Evolutionary conservation across 2,113 vertebrate species (phyloP), one percentile per base, ranked within the genome.

Genomic region (Macquaria australasica): DNA sequence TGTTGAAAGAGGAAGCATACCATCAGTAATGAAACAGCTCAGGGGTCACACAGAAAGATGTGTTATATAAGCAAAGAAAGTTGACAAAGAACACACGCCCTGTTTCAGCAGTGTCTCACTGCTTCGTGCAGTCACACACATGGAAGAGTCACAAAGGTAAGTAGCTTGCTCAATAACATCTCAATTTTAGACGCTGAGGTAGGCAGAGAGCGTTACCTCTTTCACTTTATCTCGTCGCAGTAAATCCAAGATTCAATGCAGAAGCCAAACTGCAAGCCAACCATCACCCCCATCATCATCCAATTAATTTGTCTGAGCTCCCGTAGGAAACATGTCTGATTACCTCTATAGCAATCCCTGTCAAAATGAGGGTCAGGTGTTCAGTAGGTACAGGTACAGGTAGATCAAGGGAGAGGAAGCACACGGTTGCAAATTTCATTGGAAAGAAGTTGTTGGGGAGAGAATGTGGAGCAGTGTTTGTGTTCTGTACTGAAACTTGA

Each of bases 21-120:
- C 71, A 73, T 78, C 69, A 72, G 34, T 81, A 85, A 86, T 48
- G 75, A 88, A 88, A 85, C 73, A 66, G 72, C 67, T 82, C 55
- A 79, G 25, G 41, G 79, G 58, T 87, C 76, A 81, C 45, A 45
- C 11, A 8, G 50, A 80, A 59, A 43, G 71, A 83, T n/a, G 56
- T 2, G 20, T 58, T 68, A 56, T 53, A 31, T 39, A 74, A 80
- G 56, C 4, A 72, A 25, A 41, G 39, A 66, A 60, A 37, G 39
- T 50, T 50, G 73, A 67, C 69, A 48, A 20, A 85, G 67, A 80
- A 60, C 79, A 80, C 28, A 34, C 68, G 70, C 16, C 55, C n/a
- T 45, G 10, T 73, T 62, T 75, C 12, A 50, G 45, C 37, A 34
- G 16, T 11, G 20, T 68, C 34, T 73, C 14, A 34, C 18, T n/a